phyloP scores from a whole-genome alignment of 2,888 invertebrate species.

The Brachyptera putata region DNA sequence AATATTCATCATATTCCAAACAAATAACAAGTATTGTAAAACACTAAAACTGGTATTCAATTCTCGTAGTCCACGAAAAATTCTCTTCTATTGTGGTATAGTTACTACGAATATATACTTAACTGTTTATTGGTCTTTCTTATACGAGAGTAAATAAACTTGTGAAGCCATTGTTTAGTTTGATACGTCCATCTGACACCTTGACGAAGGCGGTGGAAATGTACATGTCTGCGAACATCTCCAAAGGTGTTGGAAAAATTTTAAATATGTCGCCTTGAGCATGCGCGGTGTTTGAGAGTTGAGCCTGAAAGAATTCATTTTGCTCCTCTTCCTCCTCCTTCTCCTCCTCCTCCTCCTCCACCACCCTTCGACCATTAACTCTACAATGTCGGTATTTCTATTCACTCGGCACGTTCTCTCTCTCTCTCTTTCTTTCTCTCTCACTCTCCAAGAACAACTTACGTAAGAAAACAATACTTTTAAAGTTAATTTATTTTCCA shows the following conservation, averaged over 20 bases:
- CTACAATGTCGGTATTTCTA: background rate
- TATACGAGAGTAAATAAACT: background rate
- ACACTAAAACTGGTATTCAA: no score
- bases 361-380: no score
- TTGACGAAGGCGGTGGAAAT: background rate
- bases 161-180: constrained; percentile 5
- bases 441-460: background rate
- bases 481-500: constrained; percentile 15
- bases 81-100: constrained; percentile 10
- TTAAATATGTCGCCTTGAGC: constrained; percentile 5
- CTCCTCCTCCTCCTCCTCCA: background rate
- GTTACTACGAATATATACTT: background rate
- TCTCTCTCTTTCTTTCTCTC: background rate
- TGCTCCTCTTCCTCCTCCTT: background rate
- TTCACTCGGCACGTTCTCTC: background rate
- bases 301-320: constrained; percentile 9
- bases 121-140: background rate
- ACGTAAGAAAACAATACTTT: constrained; percentile 21
- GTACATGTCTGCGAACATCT: constrained; percentile 6
- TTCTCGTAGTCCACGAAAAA: no score
- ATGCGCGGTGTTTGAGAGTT: background rate
- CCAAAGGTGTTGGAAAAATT: background rate
- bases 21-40: no score
- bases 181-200: background rate
- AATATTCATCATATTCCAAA: no score